phyloP scores from a whole-genome alignment of 1,140 invertebrate genomes.

The Carposina sasakii region DNA sequence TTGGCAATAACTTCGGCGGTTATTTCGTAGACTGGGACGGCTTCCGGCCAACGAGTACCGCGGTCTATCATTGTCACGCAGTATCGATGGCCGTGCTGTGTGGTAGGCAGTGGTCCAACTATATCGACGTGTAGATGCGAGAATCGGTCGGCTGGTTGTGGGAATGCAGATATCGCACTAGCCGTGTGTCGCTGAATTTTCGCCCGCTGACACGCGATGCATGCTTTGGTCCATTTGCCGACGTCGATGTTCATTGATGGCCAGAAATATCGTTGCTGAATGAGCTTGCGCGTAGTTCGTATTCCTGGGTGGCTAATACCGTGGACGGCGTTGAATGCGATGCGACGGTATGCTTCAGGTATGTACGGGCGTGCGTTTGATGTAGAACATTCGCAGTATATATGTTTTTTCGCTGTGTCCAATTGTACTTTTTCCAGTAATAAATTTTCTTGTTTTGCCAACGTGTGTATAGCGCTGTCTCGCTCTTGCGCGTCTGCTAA shows the following conservation, averaged over 20 bases:
- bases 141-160: slow-evolving; percentile 40
- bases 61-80: slow-evolving; percentile 36
- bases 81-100: slow-evolving; percentile 13
- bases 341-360: background rate
- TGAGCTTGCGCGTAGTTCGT: slow-evolving; percentile 6
- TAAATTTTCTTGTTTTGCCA: slow-evolving; percentile 27
- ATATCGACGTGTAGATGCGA: slow-evolving; percentile 67
- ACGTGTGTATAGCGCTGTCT: background rate
- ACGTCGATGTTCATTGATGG: slow-evolving; percentile 44
- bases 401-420: background rate
- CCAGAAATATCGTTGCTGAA: slow-evolving; percentile 10
- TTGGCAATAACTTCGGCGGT: slow-evolving; percentile 38
- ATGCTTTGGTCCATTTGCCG: slow-evolving; percentile 29
- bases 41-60: slow-evolving; percentile 39
- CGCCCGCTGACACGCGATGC: slow-evolving; percentile 25
- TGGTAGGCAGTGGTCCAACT: slow-evolving; percentile 54
- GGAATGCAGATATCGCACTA: slow-evolving; percentile 9
- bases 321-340: slow-evolving; percentile 2
- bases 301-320: slow-evolving; percentile 11
- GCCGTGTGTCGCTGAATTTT: slow-evolving; percentile 14
- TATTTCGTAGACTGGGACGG: slow-evolving; percentile 29
- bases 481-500: background rate
- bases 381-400: slow-evolving; percentile 10
- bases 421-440: background rate
- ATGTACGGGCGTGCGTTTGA: slow-evolving; percentile 1